Conservation (phyloP, 1,140 invertebrate genomes). For the Drosophila tani region DNA sequence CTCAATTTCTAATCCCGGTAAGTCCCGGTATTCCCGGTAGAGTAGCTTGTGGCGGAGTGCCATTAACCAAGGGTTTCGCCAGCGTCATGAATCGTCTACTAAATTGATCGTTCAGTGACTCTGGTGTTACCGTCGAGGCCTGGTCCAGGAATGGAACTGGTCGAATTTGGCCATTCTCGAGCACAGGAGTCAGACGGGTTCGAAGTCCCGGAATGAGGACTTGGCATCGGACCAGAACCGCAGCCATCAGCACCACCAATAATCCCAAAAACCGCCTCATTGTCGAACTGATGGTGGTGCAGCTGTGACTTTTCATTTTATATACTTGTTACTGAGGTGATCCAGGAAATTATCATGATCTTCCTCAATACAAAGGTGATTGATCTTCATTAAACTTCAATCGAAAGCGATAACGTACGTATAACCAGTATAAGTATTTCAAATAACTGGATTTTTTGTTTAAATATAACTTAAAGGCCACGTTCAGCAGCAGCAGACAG, state of each 20-base stretch:
- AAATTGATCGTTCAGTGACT: neutral
- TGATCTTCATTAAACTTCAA: conserved; percentile 6
- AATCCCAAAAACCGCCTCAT: conserved; percentile 6
- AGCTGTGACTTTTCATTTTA: neutral
- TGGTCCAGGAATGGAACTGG: neutral
- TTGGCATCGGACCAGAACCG: neutral
- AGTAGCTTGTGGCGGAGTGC: conserved; percentile 1
- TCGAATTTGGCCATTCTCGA: conserved; percentile 12
- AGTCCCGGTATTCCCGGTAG: conserved; percentile 1
- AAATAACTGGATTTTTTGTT: conserved; percentile 13
- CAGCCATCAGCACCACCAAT: neutral
- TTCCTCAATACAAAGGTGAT: conserved; percentile 5
- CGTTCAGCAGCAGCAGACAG: neutral
- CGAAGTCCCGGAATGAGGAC: conserved; percentile 5
- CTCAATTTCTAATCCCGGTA: too few species aligned
- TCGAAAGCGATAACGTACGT: neutral
- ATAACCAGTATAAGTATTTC: neutral
- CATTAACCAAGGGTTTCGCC: neutral
- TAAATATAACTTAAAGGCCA: neutral
- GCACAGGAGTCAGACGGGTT: conserved; percentile 1
- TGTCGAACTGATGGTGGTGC: neutral
- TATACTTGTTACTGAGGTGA: neutral
- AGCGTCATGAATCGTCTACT: conserved; percentile 6
- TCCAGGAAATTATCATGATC: neutral
- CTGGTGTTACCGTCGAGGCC: conserved; percentile 9